These are phyloP conservation scores for Microcebus jonahi DNA, from an alignment of 2,113 vertebrate species.

Conservation along the genomic window DNA sequence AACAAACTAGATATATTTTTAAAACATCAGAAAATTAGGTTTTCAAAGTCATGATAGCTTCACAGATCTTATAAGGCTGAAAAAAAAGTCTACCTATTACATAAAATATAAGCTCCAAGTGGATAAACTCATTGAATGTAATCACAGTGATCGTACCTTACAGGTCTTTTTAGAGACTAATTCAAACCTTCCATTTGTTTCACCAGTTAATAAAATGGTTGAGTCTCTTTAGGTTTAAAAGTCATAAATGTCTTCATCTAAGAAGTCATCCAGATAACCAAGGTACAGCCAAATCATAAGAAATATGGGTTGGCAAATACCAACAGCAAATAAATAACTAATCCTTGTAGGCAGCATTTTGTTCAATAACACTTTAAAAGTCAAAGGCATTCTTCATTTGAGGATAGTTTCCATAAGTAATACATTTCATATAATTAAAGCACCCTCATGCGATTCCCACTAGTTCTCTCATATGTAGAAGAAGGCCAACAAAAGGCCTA, in stretches of 20 bases:
- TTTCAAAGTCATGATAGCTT: conserved; percentile 34
- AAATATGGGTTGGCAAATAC: neutral
- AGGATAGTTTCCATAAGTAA: conserved; percentile 54
- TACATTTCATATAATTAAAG: neutral
- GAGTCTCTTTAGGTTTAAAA: conserved; percentile 69
- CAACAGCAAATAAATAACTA: neutral
- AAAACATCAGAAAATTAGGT: neutral
- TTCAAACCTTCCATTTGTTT: conserved; percentile 61
- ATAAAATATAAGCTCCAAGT: neutral
- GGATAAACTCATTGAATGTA: accelerated
- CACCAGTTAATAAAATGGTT: conserved; percentile 69
- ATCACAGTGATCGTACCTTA: neutral
- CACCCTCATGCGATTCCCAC: neutral
- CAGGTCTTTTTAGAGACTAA: conserved; percentile 50
- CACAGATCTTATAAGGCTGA: neutral
- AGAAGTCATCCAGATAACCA: conserved; percentile 28
- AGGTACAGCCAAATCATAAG: conserved; percentile 1
- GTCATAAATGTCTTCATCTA: conserved; percentile 42
- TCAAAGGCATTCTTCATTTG: conserved; percentile 35
- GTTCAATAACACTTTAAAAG: neutral
- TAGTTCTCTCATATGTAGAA: neutral
- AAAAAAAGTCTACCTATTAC: neutral
- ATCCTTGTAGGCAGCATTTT: conserved; percentile 47
- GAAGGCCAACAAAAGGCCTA: neutral
- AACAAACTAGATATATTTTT: neutral